These are phyloP conservation scores for Zoanthus sociatus DNA, from an alignment of 92 coral and sea anemone genomes.

Conservation along the genomic window DNA sequence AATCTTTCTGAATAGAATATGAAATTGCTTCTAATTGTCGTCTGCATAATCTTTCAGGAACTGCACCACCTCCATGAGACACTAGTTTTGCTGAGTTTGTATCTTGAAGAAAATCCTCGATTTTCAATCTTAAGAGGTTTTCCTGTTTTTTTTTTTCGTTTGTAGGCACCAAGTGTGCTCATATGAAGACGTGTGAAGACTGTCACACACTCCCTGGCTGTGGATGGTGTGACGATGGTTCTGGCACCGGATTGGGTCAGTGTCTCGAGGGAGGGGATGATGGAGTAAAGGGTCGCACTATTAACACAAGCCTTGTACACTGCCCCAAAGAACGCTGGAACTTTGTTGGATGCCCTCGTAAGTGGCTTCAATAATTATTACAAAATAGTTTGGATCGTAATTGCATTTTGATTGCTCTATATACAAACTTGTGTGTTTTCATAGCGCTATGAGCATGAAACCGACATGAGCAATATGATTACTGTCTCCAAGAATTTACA, in stretches of 20 bases:
- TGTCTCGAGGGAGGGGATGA: constrained; percentile 89
- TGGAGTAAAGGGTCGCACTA: constrained; percentile 62
- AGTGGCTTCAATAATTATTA: neutral
- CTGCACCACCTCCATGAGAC: too few species aligned
- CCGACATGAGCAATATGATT: too few species aligned
- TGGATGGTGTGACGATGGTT: constrained; percentile 97
- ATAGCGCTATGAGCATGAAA: too few species aligned
- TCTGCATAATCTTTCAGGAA: too few species aligned
- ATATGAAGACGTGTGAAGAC: constrained; percentile 76
- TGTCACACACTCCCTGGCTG: constrained; percentile 97
- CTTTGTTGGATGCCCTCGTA: constrained; percentile 93
- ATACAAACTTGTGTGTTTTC: too few species aligned
- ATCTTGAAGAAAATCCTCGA: neutral
- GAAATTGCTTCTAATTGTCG: too few species aligned
- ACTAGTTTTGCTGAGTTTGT: too few species aligned
- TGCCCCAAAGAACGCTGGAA: constrained; percentile 74
- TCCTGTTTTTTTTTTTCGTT: neutral
- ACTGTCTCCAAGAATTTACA: too few species aligned
- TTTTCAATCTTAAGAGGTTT: neutral
- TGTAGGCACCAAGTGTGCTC: constrained; percentile 76
- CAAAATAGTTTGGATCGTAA: too few species aligned
- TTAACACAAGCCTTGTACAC: constrained; percentile 33
- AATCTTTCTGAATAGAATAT: too few species aligned
- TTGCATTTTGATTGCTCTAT: too few species aligned
- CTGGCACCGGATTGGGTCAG: constrained; percentile 86